Evolutionary conservation across 2,113 vertebrate species (phyloP), one percentile per base, ranked within the genome.

Genomic region (Zootoca vivipara): DNA sequence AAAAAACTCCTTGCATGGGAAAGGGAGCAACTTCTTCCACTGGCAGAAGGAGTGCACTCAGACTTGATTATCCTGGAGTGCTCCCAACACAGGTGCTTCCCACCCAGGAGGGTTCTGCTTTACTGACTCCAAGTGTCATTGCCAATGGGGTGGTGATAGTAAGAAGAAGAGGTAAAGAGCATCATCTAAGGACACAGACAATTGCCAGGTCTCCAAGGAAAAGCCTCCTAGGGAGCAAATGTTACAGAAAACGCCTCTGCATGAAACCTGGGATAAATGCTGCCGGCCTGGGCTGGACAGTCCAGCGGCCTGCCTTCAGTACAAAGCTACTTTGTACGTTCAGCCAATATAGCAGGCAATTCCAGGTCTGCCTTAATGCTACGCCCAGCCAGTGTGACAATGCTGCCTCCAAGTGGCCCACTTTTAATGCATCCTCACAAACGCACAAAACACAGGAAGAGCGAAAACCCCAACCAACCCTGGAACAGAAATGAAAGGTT

Each of bases 401-500:
- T 26, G 28, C 52, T 73, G 30, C 56, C 75, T 18, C 75, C 87
- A 40, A 15, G 67, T 46, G 83, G 46, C 12, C 67, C 40, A 28
- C 15, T 28, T n/a, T 1, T 22, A 35, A 79, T 65, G 0, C 15
- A 30, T 10, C 69, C 28, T 15, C 70, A 42, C 62, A 65, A 46
- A 52, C 62, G 35, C 40, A 26, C 7, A 40, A 12, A 52, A 52
- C 46, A 12, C 9, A 52, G 46, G 46, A 56, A 77, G 2, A 15
- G 12, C 3, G 9, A 12, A 72, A 40, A 28, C 24, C 4, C 52
- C 35, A 16, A 40, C 16, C 28, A 72, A 30, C 56, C n/a, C 13
- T 0, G 0, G 2, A 46, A 33, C 7, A 15, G 33, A 52, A 12
- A 52, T 30, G 5, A 30, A 64, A 28, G 5, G 1, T 18, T 16